A percentile compares a stretch with the other conserved stretches of the same genome.
phyloP scores from a whole-genome alignment of 2,113 vertebrate genomes.

The Pluvianellus socialis region DNA sequence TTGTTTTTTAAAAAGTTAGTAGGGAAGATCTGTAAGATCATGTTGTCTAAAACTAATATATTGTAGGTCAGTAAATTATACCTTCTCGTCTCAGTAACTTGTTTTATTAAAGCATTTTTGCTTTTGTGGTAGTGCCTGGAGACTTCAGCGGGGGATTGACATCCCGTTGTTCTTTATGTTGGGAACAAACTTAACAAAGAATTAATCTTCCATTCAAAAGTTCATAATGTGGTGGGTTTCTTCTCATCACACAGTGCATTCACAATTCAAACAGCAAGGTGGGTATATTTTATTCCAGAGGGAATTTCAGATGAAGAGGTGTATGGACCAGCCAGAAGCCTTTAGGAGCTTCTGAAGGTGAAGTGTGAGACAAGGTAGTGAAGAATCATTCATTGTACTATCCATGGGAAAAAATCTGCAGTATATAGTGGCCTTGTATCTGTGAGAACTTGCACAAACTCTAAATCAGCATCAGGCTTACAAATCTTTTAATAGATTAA shows the following conservation, averaged over 20 bases:
- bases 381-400: background rate
- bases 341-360: background rate
- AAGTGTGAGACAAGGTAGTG: background rate
- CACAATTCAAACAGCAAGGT: background rate
- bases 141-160: background rate
- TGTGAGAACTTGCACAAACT: background rate
- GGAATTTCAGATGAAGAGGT: background rate
- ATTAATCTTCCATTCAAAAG: background rate
- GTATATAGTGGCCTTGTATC: background rate
- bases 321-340: background rate
- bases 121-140: background rate
- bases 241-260: background rate
- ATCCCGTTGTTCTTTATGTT: background rate
- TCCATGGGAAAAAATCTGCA: background rate
- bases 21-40: background rate
- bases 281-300: background rate
- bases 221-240: background rate
- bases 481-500: background rate
- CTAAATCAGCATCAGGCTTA: background rate
- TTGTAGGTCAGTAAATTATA: background rate
- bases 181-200: background rate
- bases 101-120: background rate
- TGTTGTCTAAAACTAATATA: background rate
- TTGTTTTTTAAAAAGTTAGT: background rate
- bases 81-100: background rate